Conservation (phyloP, 1,140 invertebrate genomes). For the Achroia grisella region DNA sequence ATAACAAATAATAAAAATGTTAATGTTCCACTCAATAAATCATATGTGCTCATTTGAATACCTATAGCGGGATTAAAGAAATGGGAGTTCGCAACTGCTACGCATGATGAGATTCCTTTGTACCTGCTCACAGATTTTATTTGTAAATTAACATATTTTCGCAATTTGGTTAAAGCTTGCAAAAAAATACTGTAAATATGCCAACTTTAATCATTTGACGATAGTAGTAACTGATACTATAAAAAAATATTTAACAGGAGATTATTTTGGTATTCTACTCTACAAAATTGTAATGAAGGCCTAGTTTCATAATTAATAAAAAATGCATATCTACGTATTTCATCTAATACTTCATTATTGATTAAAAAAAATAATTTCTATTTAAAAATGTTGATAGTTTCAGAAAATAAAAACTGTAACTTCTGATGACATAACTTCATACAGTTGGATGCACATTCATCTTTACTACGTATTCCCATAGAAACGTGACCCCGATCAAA, state of each 20-base stretch:
- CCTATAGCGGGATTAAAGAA: conserved; percentile 64
- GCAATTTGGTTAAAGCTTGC: conserved; percentile 4
- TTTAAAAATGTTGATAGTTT: no score
- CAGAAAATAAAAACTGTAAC: no score
- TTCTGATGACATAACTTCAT: no score
- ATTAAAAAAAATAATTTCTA: no score
- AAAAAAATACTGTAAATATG: neutral
- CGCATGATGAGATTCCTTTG: conserved; percentile 11
- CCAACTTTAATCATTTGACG: neutral
- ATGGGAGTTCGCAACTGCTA: conserved; percentile 54
- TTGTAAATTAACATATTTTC: conserved; percentile 52
- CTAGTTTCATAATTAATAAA: no score
- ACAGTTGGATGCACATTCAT: no score
- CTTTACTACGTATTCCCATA: conserved; percentile 51
- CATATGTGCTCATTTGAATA: conserved; percentile 73
- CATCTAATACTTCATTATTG: no score
- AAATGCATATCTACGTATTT: no score
- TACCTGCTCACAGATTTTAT: conserved; percentile 40
- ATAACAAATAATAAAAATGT: conserved; percentile 76
- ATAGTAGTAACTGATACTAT: no score
- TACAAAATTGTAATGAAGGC: no score
- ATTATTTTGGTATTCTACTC: no score
- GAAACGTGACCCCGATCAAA: conserved; percentile 68
- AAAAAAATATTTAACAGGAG: no score
- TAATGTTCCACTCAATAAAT: conserved; percentile 76